Percentiles rank a stretch among this genome's conserved stretches.
phyloP scores from a whole-genome alignment of 2,888 invertebrate genomes.

The Lithophane socia region DNA sequence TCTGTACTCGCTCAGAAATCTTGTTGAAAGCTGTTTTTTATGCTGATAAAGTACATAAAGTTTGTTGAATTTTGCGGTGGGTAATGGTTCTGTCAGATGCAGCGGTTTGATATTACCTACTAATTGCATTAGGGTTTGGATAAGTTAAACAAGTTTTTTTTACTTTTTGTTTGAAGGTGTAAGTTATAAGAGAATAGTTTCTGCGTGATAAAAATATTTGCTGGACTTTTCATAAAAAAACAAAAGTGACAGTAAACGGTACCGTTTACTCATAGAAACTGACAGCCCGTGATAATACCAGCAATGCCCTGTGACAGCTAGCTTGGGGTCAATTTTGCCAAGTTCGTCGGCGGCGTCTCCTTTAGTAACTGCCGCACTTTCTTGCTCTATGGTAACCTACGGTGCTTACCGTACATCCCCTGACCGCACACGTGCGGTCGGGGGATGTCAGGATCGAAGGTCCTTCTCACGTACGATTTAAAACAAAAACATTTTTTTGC shows the following conservation, averaged over 20 bases:
- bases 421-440: too few relatives aligned
- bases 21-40: conserved; percentile 50
- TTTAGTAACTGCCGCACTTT: too few relatives aligned
- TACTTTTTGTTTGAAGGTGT: not conserved
- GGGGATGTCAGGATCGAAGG: too few relatives aligned
- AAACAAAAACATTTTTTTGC: not conserved
- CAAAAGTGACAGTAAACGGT: not conserved
- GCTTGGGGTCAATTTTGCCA: too few relatives aligned
- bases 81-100: conserved; percentile 36
- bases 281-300: not conserved
- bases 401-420: too few relatives aligned
- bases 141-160: not conserved
- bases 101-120: conserved; percentile 4
- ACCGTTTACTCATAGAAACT: not conserved
- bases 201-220: not conserved
- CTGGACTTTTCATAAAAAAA: not conserved
- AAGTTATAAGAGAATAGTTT: not conserved
- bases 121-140: conserved; percentile 24
- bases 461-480: too few relatives aligned
- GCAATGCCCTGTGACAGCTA: too few relatives aligned
- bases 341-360: too few relatives aligned
- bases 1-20: conserved; percentile 56
- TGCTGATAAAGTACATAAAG: conserved; percentile 39
- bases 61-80: conserved; percentile 32
- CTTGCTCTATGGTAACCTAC: not conserved